Evolutionary conservation across 2,113 vertebrate species (phyloP).

Genomic region (Echinops telfairi): DNA sequence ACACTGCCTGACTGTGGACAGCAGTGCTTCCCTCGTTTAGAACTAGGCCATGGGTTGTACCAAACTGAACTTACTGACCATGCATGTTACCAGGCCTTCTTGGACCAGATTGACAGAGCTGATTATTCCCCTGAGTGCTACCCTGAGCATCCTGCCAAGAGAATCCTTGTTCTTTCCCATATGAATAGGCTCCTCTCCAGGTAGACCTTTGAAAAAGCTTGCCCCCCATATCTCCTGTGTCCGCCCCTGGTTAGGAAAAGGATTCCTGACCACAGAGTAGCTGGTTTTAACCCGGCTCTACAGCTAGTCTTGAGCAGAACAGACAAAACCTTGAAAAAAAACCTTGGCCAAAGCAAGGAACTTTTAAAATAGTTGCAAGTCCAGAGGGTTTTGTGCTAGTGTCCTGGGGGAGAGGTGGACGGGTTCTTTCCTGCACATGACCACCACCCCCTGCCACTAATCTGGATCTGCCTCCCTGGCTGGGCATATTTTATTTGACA

Average conservation of each 20-base stretch:
- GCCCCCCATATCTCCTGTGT: conserved; percentile 81
- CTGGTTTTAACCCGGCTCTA: conserved; percentile 80
- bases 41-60: conserved; percentile 82
- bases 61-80: conserved; percentile 81
- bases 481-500: background rate
- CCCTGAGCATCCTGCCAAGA: conserved; percentile 79
- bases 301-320: conserved; percentile 80
- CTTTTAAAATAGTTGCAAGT: conserved; percentile 22
- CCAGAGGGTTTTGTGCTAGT: conserved; percentile 32
- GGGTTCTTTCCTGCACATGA: conserved; percentile 55
- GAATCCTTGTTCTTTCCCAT: conserved; percentile 81
- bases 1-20: conserved; percentile 81
- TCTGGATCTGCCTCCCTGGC: conserved; percentile 28
- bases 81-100: conserved; percentile 82
- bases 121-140: conserved; percentile 82
- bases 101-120: conserved; percentile 80
- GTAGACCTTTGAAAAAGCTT: conserved; percentile 83
- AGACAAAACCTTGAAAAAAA: conserved; percentile 82
- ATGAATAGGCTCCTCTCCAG: conserved; percentile 81
- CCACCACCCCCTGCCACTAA: conserved; percentile 1
- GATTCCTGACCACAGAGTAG: conserved; percentile 77
- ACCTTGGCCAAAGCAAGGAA: conserved; percentile 78
- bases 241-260: conserved; percentile 80
- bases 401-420: conserved; percentile 46
- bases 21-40: conserved; percentile 82